Base-by-base conservation (phyloP, 2,113 vertebrate genomes). In the Australoheros scitulus region DNA sequence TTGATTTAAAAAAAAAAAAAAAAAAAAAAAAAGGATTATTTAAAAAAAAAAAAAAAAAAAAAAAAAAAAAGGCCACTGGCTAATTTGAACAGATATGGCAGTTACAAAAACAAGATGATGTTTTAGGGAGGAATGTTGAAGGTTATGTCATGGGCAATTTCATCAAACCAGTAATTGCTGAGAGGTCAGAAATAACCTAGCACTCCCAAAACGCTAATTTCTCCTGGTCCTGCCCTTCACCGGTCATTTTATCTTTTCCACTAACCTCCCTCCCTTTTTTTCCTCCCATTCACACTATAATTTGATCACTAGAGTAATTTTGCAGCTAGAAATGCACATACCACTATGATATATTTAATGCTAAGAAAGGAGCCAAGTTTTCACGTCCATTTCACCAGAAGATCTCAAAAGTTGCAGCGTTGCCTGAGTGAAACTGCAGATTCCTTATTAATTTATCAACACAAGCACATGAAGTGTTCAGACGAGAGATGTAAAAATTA, bases 141-240 rank as follows among this genome's bases (percentile, higher is more conserved):
- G 18, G 77, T 36, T 65, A 11, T 7, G 55, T 52, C 63, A 61
- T 64, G 76, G 58, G 61, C 61, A 77, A 36, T 88, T 90, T 80
- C 3, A 79, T 87, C 78, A 74, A 77, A 88, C 68, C 22, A 41
- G 18, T 81, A 17, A 83, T 55, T 64, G 79, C 70, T 76, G 14
- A 77, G 65, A 61, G 52, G 65, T 83, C 80, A 85, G 63, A 85
- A 90, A 92, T 61, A 84, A 83, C 26, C 56, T 60, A 72, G 75
- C 76, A 70, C 63, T 89, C 82, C 87, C 85, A 64, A 84, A 88
- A 83, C 74, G 36, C 60, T 55, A 1, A 83, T 90, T 84, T 83
- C 61, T 70, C 56, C 22, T 77, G 29, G 57, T 90, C 47, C 13
- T 72, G 84, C 76, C 82, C 79, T 85, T 91, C 57, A 89, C 15